phyloP scores from a whole-genome alignment of 2,797 vertebrate species.

The Psittacula derbiana region DNA sequence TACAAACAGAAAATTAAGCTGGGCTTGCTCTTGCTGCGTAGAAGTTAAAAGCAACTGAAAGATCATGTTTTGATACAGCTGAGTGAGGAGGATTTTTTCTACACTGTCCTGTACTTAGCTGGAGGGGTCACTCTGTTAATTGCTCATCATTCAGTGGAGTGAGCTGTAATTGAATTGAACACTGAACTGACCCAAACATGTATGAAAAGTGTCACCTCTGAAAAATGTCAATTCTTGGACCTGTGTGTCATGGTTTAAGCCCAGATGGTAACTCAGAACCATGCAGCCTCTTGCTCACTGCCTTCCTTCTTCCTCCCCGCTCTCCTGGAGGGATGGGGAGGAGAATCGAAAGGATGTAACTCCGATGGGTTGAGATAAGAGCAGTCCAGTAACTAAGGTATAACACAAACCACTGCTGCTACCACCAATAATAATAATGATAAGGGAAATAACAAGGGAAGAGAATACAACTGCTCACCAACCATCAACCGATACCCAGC shows the following conservation, averaged over 20 bases:
- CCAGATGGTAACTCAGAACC: background rate
- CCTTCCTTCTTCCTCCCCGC: background rate
- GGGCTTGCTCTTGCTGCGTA: background rate
- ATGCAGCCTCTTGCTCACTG: background rate
- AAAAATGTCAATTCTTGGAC: background rate
- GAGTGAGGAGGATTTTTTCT: background rate
- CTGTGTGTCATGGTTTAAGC: background rate
- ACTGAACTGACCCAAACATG: background rate
- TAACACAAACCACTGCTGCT: background rate
- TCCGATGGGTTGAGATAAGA: background rate
- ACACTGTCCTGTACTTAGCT: background rate
- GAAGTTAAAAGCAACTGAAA: background rate
- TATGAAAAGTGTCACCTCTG: background rate
- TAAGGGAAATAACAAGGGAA: background rate
- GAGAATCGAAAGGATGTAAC: background rate
- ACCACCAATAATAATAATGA: background rate
- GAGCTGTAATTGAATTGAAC: background rate
- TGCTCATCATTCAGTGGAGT: background rate
- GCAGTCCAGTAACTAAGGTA: background rate
- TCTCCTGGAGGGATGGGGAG: background rate
- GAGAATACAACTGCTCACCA: background rate
- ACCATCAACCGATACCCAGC: too few species aligned
- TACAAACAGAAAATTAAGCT: background rate
- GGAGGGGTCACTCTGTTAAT: background rate
- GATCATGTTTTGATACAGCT: background rate